Percentiles rank a stretch among this genome's conserved stretches.
phyloP scores from a whole-genome alignment of 1,140 invertebrate genomes.

The Chionoecetes opilio region DNA sequence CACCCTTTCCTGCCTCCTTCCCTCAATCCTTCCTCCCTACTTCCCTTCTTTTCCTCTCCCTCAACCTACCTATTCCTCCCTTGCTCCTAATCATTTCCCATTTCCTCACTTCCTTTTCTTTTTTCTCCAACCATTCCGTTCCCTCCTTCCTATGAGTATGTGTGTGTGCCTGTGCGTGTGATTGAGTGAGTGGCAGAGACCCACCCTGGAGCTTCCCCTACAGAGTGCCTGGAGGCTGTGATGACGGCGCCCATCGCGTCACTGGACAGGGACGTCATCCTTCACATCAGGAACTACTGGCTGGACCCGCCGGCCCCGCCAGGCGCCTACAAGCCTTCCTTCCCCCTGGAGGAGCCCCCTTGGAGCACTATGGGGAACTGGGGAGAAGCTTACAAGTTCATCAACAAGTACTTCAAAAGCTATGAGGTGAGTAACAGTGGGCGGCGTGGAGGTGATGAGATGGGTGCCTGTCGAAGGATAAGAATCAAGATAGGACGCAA shows the following conservation, averaged over 20 bases:
- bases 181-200: not conserved
- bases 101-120: not conserved
- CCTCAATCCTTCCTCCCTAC: too few species aligned
- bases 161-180: constrained; percentile 34
- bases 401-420: constrained; percentile 71
- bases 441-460: not conserved
- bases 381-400: constrained; percentile 67
- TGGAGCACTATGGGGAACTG: constrained; percentile 64
- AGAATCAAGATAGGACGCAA: too few species aligned
- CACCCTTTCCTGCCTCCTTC: too few species aligned
- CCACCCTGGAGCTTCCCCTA: not conserved
- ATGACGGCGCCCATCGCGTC: not conserved
- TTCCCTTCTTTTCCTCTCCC: too few species aligned
- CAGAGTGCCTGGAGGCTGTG: constrained; percentile 43
- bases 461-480: too few species aligned
- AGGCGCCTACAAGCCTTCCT: constrained; percentile 63
- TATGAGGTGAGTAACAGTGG: constrained; percentile 60
- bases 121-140: not conserved
- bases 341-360: constrained; percentile 65
- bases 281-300: constrained; percentile 62
- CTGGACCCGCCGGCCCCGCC: constrained; percentile 62
- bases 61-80: too few species aligned
- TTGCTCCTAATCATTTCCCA: not conserved
- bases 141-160: too few species aligned
- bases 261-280: constrained; percentile 57